Percentiles rank a stretch among this genome's conserved stretches.
Conservation (phyloP, 2,888 invertebrate genomes). For the Drosophila paranaensis region DNA sequence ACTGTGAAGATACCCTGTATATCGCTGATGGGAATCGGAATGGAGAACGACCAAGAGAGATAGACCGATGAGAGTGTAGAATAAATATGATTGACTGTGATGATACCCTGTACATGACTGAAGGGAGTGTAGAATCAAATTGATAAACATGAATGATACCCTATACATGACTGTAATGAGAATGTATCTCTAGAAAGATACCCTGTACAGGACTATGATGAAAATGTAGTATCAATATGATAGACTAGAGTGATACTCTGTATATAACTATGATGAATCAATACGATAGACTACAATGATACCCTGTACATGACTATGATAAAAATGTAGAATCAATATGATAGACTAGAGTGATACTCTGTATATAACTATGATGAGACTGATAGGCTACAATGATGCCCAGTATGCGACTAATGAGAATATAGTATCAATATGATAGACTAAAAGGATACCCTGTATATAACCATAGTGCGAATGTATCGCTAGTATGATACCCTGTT, state of each 20-base stretch:
- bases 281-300: too few relatives aligned
- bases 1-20: background rate
- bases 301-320: too few relatives aligned
- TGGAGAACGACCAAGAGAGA: background rate
- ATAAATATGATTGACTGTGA: background rate
- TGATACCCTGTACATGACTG: background rate
- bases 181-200: too few relatives aligned
- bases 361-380: background rate
- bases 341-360: background rate
- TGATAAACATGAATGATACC: too few relatives aligned
- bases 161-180: too few relatives aligned
- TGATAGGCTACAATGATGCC: background rate
- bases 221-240: too few relatives aligned
- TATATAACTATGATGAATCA: too few relatives aligned
- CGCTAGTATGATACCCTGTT: background rate
- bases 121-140: too few relatives aligned
- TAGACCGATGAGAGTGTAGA: background rate
- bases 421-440: background rate
- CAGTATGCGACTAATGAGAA: background rate
- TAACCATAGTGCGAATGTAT: too few relatives aligned
- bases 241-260: too few relatives aligned
- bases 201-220: too few relatives aligned
- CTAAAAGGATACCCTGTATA: background rate
- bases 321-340: too few relatives aligned
- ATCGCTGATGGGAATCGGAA: background rate